Conservation (phyloP, 2,113 vertebrate species). For the Ardeotis arabs region DNA sequence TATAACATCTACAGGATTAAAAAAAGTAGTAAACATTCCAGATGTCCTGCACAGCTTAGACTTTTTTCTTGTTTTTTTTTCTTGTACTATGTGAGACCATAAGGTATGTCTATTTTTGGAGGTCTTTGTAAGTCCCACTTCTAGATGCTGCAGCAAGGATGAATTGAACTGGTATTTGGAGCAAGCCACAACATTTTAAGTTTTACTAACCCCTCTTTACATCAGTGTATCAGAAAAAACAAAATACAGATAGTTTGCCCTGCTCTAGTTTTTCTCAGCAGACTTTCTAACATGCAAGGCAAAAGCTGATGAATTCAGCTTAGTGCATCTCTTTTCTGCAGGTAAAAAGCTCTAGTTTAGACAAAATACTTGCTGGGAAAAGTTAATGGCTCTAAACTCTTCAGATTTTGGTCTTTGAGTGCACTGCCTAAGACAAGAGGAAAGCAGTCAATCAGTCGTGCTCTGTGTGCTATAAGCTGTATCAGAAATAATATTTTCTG, state of each 20-base stretch:
- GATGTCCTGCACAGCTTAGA: neutral
- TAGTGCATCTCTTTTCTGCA: neutral
- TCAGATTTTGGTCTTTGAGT: neutral
- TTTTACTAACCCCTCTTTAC: neutral
- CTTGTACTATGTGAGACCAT: neutral
- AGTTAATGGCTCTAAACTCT: neutral
- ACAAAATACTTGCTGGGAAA: neutral
- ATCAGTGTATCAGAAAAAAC: neutral
- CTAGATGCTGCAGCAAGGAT: neutral
- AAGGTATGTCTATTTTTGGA: neutral
- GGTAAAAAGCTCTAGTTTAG: neutral
- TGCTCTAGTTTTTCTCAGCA: neutral
- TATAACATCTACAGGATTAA: neutral
- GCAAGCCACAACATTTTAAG: neutral
- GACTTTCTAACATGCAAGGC: neutral
- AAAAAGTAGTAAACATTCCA: neutral
- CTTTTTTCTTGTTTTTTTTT: neutral
- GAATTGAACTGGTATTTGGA: neutral
- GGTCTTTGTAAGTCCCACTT: neutral
- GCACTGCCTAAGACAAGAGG: neutral
- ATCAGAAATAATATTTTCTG: neutral
- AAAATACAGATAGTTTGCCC: neutral
- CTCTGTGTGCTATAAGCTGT: neutral
- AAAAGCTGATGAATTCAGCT: neutral
- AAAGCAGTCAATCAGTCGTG: neutral